phyloP scores from a whole-genome alignment of 2,888 invertebrate genomes.

The Synanthedon vespiformis region DNA sequence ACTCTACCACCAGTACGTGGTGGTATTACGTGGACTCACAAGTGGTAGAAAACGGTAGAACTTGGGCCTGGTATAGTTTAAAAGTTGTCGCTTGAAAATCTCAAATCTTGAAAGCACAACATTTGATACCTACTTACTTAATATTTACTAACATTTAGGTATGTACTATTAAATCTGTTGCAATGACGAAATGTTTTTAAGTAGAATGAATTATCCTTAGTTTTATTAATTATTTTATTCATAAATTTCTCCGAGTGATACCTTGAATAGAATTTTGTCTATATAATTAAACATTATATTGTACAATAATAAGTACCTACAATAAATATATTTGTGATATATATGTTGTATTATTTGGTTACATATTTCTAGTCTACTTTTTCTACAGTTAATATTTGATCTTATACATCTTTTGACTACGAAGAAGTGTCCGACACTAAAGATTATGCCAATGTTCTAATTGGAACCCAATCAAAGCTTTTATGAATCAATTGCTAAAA shows the following conservation, averaged over 20 bases:
- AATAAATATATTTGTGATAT: constrained; percentile 67
- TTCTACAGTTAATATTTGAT: no score
- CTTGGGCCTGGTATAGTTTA: no score
- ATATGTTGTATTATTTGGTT: constrained; percentile 8
- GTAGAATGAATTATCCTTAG: constrained; percentile 41
- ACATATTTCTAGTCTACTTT: no score
- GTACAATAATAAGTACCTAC: constrained; percentile 51
- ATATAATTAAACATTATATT: constrained; percentile 49
- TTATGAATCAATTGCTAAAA: no score
- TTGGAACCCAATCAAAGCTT: no score
- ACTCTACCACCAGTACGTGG: no score
- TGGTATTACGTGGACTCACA: no score
- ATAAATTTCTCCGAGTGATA: constrained; percentile 46
- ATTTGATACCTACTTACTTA: background rate
- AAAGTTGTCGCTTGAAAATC: background rate
- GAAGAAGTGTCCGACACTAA: no score
- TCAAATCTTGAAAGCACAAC: background rate
- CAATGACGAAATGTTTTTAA: constrained; percentile 35
- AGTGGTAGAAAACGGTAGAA: no score
- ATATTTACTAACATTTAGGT: constrained; percentile 3
- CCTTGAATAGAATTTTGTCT: constrained; percentile 35
- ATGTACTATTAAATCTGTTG: constrained; percentile 18
- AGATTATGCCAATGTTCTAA: no score
- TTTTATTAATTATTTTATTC: constrained; percentile 24
- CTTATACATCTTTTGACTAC: no score